Base-by-base conservation (phyloP, 2,113 vertebrate species). In the Dasyornis broadbenti region DNA sequence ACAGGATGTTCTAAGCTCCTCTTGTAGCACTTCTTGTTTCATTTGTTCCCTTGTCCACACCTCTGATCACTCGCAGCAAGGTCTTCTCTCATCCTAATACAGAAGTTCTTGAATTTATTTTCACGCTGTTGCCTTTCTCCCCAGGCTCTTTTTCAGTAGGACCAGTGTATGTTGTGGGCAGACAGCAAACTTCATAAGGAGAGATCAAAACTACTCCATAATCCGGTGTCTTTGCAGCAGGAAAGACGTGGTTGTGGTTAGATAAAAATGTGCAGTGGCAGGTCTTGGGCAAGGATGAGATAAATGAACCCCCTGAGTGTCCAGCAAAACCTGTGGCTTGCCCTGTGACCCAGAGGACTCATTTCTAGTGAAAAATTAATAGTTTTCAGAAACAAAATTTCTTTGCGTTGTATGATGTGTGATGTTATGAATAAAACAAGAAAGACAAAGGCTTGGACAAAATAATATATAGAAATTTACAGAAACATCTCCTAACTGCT, bases 51-150 rank as follows among this genome's bases (percentile, higher is more conserved):
- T 89, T 2, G 15, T 86, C 88, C 72, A 35, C 60, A 61, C 44
- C 80, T 96, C 92, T 86, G 90, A 93, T 95, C 49, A 40, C 60
- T 72, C 4, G 0, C 89, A 84, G 84, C 65, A 71, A 95, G 65
- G 70, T 78, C 40, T 87, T 84, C 52, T 81, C 85, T 93, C 56
- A 59, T 75, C 40, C 69, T 68, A 59, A 68, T 92, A 5, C 28
- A 39, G 45, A 86, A 94, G 72, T 89, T 92, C 92, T 89, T 81
- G 82, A 64, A 61, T 94, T 89, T 94, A 65, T 89, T 86, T 86
- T 73, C 2, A 2, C 35, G 57, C 76, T 64, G 44, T 75, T 83
- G 40, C n/a, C 31, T 92, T 90, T 68, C 39, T 89, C 54, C 79
- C 23, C 0, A 12, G 85, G 71, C 28, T 89, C 52, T 90, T 69